Percentiles rank a stretch among this genome's conserved stretches.
Conservation (phyloP, 1,140 invertebrate species). For the Fragariocoptes setiger region DNA sequence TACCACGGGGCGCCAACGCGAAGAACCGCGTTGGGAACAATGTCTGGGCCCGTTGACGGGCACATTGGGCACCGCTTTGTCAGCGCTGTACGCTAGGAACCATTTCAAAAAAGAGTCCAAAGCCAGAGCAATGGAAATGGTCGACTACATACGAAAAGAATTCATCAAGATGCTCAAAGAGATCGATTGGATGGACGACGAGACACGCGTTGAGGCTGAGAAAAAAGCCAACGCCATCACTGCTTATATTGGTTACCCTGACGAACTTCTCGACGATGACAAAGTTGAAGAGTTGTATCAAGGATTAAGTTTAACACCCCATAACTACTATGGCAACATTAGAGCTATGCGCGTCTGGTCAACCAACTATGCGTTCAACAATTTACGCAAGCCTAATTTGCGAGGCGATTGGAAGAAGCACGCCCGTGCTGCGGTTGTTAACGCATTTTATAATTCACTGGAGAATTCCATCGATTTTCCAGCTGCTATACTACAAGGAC, state of each 20-base stretch:
- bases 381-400: slow-evolving; percentile 38
- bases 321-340: slow-evolving; percentile 21
- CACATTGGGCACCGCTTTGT: slow-evolving; percentile 19
- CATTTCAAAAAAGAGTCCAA: slow-evolving; percentile 21
- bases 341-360: slow-evolving; percentile 36
- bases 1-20: slow-evolving; percentile 13
- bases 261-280: slow-evolving; percentile 18
- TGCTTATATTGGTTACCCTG: slow-evolving; percentile 20
- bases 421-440: slow-evolving; percentile 38
- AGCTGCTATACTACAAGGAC: slow-evolving; percentile 58
- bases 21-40: slow-evolving; percentile 14
- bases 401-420: slow-evolving; percentile 35
- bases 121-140: slow-evolving; percentile 13
- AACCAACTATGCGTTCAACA: slow-evolving; percentile 36
- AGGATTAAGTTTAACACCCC: slow-evolving; percentile 15
- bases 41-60: slow-evolving; percentile 14
- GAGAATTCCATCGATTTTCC: slow-evolving; percentile 62
- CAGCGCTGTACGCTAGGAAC: slow-evolving; percentile 19
- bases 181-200: slow-evolving; percentile 69
- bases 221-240: slow-evolving; percentile 14
- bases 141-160: slow-evolving; percentile 13
- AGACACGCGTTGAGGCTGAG: slow-evolving; percentile 35
- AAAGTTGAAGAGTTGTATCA: slow-evolving; percentile 15
- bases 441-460: slow-evolving; percentile 45
- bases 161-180: slow-evolving; percentile 22